Base-by-base conservation (phyloP, 2,888 invertebrate species). In the Lepas anatifera region DNA sequence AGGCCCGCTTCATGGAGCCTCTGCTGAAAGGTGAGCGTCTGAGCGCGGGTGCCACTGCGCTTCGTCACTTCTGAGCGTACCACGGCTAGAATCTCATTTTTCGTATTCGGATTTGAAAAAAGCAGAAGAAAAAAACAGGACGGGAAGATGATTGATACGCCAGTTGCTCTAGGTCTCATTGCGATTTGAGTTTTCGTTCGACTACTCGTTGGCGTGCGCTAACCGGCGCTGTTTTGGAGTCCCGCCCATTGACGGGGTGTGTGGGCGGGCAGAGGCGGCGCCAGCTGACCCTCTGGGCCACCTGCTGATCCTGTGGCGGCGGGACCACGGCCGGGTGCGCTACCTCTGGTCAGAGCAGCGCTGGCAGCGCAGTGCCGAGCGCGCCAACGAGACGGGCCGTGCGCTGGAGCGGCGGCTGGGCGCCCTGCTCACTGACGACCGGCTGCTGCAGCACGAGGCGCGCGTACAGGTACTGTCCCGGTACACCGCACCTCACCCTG, bases 221-320 rank as follows among this genome's bases (percentile, higher is more conserved):
- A n/a, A n/a, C n/a, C n/a, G n/a, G n/a, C n/a, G n/a, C n/a, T n/a
- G n/a, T n/a, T n/a, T n/a, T n/a, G n/a, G n/a, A n/a, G n/a, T n/a
- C n/a, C n/a, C n/a, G n/a, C n/a, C n/a, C n/a, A n/a, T n/a, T n/a
- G n/a, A n/a, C n/a, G n/a, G n/a, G n/a, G n/a, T n/a, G n/a, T 41
- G 41, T 32, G 32, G 11, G n/a, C 1, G 27, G 35, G 16, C 63
- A 64, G 63, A 22, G n/a, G 1, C 63, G 35, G 10, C 74, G n/a
- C 82, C 81, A n/a, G 79, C 84, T 74, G 89, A 87, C 74, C 86
- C 90, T 68, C 81, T 89, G 63, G 83, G 90, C 72, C 87, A 90
- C 75, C 86, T 95, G 72, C 94, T 93, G 2, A 88, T 95, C 66
- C 86, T 95, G 73, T 96, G 95, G 95, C 85, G 95, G 1, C 85